Evolutionary conservation across 2,113 vertebrate species (phyloP).

Genomic region (Myiagra hebetior): DNA sequence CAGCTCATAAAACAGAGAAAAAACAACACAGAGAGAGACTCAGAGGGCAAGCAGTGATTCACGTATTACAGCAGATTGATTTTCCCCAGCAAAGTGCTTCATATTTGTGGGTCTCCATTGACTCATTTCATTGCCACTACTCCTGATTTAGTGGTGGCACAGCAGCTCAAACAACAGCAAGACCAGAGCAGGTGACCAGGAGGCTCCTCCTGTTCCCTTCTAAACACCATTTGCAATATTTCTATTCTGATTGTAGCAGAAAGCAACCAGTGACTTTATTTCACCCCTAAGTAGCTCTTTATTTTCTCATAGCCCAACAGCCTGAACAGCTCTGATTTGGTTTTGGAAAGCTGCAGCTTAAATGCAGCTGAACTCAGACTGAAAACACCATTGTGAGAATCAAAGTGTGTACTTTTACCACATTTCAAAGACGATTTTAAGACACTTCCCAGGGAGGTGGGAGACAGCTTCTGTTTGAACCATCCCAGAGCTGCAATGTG

Average conservation of each 20-base stretch:
- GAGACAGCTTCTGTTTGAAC: neutral
- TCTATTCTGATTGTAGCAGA: neutral
- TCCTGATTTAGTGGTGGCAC: neutral
- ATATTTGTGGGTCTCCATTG: neutral
- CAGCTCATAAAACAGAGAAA: neutral
- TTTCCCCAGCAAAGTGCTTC: neutral
- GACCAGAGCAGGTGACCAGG: neutral
- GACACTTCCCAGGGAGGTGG: neutral
- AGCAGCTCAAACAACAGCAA: accelerated
- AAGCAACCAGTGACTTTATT: neutral
- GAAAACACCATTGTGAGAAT: neutral
- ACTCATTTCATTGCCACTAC: neutral
- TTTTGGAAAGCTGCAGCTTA: neutral
- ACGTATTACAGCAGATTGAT: accelerated
- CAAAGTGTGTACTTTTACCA: neutral
- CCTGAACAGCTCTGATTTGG: neutral
- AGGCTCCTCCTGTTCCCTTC: neutral
- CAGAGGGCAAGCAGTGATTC: neutral
- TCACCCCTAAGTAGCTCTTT: neutral
- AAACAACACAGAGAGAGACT: neutral
- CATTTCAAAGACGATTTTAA: neutral
- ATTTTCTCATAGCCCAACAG: neutral
- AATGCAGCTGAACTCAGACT: neutral
- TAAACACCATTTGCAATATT: neutral
- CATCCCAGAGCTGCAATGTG: accelerated